These are phyloP conservation scores for Muscicapa striata DNA, from an alignment of 2,797 vertebrate genomes.

Conservation along the genomic window DNA sequence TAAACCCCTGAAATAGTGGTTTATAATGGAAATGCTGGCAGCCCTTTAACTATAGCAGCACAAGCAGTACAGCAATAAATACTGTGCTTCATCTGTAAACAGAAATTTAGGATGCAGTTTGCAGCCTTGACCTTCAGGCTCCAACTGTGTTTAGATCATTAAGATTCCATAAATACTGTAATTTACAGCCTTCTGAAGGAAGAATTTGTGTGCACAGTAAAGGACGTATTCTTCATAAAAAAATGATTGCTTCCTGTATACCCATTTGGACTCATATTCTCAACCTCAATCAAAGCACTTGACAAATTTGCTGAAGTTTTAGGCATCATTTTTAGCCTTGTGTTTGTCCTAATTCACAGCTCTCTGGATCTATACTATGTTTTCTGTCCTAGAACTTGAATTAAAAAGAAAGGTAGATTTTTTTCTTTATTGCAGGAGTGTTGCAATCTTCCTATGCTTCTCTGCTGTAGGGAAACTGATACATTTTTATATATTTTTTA, in stretches of 20 bases:
- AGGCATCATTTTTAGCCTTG: constrained; percentile 47
- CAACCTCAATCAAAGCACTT: constrained; percentile 50
- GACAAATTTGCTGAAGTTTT: constrained; percentile 55
- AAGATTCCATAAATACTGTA: constrained; percentile 75
- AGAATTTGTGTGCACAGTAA: constrained; percentile 65
- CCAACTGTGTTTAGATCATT: constrained; percentile 76
- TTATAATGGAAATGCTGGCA: constrained; percentile 68
- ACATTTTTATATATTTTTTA: background rate
- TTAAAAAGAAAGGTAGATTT: background rate
- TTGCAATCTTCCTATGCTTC: background rate
- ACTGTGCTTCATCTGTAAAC: constrained; percentile 83
- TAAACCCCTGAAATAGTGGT: constrained; percentile 67
- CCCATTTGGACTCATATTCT: constrained; percentile 43
- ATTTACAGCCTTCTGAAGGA: constrained; percentile 73
- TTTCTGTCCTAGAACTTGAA: constrained; percentile 8
- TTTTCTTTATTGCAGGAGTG: background rate
- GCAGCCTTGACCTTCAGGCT: constrained; percentile 84
- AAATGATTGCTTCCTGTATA: constrained; percentile 67
- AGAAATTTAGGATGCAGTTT: constrained; percentile 77
- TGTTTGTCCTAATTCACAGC: constrained; percentile 33
- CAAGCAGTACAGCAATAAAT: constrained; percentile 72
- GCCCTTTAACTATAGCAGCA: constrained; percentile 68
- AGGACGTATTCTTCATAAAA: constrained; percentile 50
- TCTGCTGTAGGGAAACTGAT: background rate
- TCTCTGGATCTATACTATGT: background rate